phyloP scores from a whole-genome alignment of 2,888 invertebrate genomes.

The Blastobasis lacticolella region DNA sequence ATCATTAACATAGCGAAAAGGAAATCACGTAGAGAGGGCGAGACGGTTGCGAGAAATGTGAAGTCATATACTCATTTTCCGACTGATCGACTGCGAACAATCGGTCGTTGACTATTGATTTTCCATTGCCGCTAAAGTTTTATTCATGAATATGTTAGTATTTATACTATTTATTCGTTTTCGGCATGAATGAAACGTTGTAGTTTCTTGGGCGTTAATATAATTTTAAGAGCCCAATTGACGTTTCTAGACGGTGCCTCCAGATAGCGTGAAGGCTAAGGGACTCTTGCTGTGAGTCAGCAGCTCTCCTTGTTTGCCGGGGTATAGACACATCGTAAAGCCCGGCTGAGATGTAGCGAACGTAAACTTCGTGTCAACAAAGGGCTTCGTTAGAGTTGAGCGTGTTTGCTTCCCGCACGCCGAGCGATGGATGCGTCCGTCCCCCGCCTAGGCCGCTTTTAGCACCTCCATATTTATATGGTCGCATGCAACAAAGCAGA shows the following conservation, averaged over 20 bases:
- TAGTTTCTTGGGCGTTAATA: no score
- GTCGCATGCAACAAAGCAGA: slow-evolving; percentile 54
- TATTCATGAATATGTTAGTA: no score
- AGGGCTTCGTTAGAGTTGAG: slow-evolving; percentile 51
- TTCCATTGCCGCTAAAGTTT: background rate
- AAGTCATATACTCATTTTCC: slow-evolving; percentile 33
- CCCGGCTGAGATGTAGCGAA: slow-evolving; percentile 35
- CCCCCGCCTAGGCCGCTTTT: slow-evolving; percentile 68
- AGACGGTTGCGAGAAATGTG: slow-evolving; percentile 45
- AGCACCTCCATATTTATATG: slow-evolving; percentile 74
- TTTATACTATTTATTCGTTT: no score
- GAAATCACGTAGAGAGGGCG: slow-evolving; percentile 54
- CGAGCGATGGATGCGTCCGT: slow-evolving; percentile 66
- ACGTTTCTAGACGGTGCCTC: no score
- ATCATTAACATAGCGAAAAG: slow-evolving; percentile 46
- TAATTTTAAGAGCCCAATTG: no score
- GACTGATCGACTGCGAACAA: slow-evolving; percentile 19
- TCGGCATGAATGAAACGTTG: no score
- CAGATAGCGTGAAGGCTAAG: no score
- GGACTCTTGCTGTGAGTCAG: no score
- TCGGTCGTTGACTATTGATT: slow-evolving; percentile 15
- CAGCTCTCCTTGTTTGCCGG: background rate
- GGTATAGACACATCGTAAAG: slow-evolving; percentile 12
- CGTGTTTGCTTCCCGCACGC: slow-evolving; percentile 69
- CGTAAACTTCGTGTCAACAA: slow-evolving; percentile 69